phyloP scores from a whole-genome alignment of 2,888 invertebrate genomes.

The Vanessa cardui region DNA sequence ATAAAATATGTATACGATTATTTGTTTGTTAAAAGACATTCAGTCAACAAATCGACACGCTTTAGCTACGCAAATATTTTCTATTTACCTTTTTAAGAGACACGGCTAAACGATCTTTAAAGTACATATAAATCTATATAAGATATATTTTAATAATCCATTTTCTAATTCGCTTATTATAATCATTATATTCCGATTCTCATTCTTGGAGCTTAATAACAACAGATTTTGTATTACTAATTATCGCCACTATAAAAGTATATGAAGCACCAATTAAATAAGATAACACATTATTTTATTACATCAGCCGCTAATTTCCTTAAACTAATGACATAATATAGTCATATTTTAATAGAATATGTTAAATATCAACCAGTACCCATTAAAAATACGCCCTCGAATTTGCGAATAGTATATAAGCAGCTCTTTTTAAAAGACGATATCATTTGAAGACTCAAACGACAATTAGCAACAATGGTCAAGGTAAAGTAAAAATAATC shows the following conservation, averaged over 20 bases:
- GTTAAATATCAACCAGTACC: constrained; percentile 35
- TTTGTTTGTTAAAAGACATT: no score
- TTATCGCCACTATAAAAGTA: not conserved
- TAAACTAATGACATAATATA: constrained; percentile 40
- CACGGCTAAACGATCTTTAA: no score
- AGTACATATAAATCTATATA: no score
- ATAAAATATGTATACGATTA: no score
- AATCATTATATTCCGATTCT: no score
- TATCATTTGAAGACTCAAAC: constrained; percentile 64
- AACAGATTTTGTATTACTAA: no score
- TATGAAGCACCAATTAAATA: not conserved
- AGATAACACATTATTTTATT: not conserved
- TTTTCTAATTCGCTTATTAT: no score
- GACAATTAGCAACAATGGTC: constrained; percentile 64
- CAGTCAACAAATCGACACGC: no score
- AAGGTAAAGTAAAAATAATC: constrained; percentile 62
- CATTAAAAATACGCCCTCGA: constrained; percentile 18
- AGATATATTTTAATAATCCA: no score
- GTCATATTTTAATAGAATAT: constrained; percentile 21
- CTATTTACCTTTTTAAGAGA: no score
- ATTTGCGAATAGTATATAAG: constrained; percentile 63
- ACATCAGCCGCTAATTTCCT: constrained; percentile 51
- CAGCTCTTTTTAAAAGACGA: constrained; percentile 49
- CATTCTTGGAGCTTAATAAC: no score
- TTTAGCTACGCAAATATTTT: no score